These are phyloP conservation scores for Brachypalpus laphriformis DNA, from an alignment of 2,888 invertebrate species.

Conservation along the genomic window DNA sequence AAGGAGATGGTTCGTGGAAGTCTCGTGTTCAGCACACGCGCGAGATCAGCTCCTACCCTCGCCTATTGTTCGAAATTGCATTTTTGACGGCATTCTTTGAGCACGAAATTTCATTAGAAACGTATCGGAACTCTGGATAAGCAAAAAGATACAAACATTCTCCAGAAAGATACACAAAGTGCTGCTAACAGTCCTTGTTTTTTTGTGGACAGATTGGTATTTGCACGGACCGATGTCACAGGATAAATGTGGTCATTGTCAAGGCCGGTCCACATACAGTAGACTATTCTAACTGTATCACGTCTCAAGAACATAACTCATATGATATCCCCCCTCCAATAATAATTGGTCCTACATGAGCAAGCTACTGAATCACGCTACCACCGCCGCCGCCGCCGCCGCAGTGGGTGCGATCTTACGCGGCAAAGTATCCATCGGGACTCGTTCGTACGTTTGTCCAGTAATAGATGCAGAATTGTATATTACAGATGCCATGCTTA, in stretches of 20 bases:
- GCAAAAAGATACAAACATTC: conserved; percentile 18
- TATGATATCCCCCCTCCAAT: conserved; percentile 49
- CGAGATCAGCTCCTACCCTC: conserved; percentile 69
- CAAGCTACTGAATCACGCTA: conserved; percentile 69
- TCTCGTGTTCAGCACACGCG: conserved; percentile 83
- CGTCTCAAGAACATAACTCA: conserved; percentile 63
- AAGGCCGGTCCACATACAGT: conserved; percentile 37
- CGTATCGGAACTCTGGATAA: conserved; percentile 22
- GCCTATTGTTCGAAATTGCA: conserved; percentile 73
- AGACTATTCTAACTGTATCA: conserved; percentile 59
- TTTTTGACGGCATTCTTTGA: conserved; percentile 74
- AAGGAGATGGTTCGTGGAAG: conserved; percentile 80
- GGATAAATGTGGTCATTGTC: conserved; percentile 72
- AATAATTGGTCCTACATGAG: conserved; percentile 70
- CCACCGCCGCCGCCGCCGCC: background rate
- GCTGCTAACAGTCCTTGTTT: conserved; percentile 45
- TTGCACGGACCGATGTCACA: conserved; percentile 46
- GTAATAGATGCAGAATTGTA: conserved; percentile 35
- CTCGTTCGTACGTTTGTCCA: background rate
- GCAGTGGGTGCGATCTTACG: conserved; percentile 55
- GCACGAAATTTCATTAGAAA: conserved; percentile 73
- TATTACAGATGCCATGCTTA: background rate
- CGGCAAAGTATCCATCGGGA: conserved; percentile 39
- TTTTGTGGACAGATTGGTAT: conserved; percentile 64
- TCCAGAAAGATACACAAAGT: conserved; percentile 2